Conservation (phyloP, 2,888 invertebrate genomes). For the Leptinotarsa juncta region DNA sequence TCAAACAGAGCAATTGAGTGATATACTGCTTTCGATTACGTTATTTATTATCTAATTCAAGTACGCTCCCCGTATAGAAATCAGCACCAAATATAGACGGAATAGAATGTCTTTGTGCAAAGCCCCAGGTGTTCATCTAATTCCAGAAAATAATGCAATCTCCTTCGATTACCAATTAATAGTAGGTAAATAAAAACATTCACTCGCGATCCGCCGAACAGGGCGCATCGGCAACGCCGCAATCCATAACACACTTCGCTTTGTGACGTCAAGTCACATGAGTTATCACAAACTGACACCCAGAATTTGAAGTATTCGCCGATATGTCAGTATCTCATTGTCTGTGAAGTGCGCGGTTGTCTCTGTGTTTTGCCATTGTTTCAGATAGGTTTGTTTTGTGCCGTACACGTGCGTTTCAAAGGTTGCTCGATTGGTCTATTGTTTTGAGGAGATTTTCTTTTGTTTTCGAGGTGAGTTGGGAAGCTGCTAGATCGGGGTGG, state of each 20-base stretch:
- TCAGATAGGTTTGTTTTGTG: conserved; percentile 31
- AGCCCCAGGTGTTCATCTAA: conserved; percentile 31
- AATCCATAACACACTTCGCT: conserved; percentile 35
- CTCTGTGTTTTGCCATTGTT: conserved; percentile 32
- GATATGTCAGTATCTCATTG: conserved; percentile 60
- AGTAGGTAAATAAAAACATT: conserved; percentile 14
- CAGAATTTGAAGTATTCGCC: conserved; percentile 61
- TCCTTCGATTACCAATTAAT: background rate
- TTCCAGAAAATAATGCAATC: conserved; percentile 10
- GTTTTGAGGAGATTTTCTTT: conserved; percentile 28
- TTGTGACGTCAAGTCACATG: conserved; percentile 64
- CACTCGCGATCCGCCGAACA: background rate
- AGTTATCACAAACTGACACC: conserved; percentile 59
- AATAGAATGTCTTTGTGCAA: conserved; percentile 31
- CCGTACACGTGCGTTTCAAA: conserved; percentile 42
- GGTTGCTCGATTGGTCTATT: conserved; percentile 38
- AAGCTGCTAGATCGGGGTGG: conserved; percentile 4
- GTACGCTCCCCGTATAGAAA: conserved; percentile 11
- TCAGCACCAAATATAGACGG: conserved; percentile 30
- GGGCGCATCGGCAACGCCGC: conserved; percentile 29
- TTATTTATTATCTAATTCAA: background rate
- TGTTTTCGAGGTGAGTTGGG: conserved; percentile 22
- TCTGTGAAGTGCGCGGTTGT: conserved; percentile 35
- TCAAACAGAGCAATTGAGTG: background rate
- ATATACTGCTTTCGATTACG: background rate